These are phyloP conservation scores for Carcharodon carcharias DNA, from an alignment of 2,797 vertebrate genomes.

Conservation along the genomic window DNA sequence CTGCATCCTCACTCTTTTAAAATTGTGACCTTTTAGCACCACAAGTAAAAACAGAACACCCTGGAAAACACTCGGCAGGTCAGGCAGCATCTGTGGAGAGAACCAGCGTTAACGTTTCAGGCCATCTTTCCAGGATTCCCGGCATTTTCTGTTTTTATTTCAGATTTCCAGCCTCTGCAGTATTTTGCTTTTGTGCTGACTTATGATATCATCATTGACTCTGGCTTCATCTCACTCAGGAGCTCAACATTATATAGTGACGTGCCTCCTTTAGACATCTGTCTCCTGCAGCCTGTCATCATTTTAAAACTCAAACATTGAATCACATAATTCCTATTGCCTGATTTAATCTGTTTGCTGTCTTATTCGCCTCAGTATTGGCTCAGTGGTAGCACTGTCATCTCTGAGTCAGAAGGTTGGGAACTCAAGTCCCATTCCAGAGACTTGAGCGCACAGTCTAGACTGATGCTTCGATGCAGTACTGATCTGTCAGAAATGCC, in stretches of 20 bases:
- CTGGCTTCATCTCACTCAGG: neutral
- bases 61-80: too few species aligned
- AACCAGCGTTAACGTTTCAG: too few species aligned
- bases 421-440: neutral
- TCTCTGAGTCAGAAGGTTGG: neutral
- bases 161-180: too few species aligned
- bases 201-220: neutral
- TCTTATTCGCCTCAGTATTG: too few species aligned
- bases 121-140: too few species aligned
- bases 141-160: too few species aligned
- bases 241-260: neutral
- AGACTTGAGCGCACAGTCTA: neutral
- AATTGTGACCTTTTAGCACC: too few species aligned
- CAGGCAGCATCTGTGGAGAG: too few species aligned
- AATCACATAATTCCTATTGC: neutral
- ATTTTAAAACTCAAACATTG: neutral
- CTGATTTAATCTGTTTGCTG: neutral
- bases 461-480: too few species aligned
- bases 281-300: neutral
- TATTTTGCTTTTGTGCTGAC: too few species aligned
- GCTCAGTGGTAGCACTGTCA: neutral
- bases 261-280: neutral
- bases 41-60: too few species aligned
- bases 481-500: neutral
- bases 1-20: neutral